Conservation (phyloP, 2,797 vertebrate species). For the Discoglossus pictus region DNA sequence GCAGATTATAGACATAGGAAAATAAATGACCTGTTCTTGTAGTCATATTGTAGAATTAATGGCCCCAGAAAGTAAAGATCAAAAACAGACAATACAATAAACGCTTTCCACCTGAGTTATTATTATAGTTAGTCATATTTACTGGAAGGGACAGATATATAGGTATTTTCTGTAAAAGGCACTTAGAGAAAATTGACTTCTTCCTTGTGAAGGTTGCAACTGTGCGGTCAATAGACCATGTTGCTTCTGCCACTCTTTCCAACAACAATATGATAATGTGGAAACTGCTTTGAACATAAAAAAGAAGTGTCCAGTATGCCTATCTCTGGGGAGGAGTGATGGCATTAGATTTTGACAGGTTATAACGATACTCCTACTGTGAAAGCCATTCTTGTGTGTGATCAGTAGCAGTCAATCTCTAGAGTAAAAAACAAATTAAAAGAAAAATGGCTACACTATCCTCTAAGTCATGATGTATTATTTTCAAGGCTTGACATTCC, state of each 20-base stretch:
- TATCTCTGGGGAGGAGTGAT: neutral
- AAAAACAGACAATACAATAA: neutral
- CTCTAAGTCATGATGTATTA: neutral
- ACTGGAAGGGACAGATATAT: conserved; percentile 1
- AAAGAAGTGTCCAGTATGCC: neutral
- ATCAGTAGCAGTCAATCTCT: conserved; percentile 15
- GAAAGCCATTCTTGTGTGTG: neutral
- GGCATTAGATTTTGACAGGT: neutral
- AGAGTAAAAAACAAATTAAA: conserved; percentile 23
- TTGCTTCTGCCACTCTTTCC: neutral
- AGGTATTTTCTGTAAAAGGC: conserved; percentile 5
- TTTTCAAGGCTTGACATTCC: conserved; percentile 1
- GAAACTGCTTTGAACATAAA: conserved; percentile 11
- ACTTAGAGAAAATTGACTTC: conserved; percentile 5
- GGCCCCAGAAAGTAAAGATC: neutral
- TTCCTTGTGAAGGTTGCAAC: neutral
- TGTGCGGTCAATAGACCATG: conserved; percentile 9
- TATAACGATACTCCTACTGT: neutral
- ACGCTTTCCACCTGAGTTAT: neutral
- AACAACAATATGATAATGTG: conserved; percentile 1
- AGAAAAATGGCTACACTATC: conserved; percentile 15
- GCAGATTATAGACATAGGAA: neutral
- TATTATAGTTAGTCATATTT: neutral
- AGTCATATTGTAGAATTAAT: conserved; percentile 13
- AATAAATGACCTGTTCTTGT: neutral